These are phyloP conservation scores for Parazoanthus darwini DNA, from an alignment of 92 coral and sea anemone genomes.

Conservation along the genomic window DNA sequence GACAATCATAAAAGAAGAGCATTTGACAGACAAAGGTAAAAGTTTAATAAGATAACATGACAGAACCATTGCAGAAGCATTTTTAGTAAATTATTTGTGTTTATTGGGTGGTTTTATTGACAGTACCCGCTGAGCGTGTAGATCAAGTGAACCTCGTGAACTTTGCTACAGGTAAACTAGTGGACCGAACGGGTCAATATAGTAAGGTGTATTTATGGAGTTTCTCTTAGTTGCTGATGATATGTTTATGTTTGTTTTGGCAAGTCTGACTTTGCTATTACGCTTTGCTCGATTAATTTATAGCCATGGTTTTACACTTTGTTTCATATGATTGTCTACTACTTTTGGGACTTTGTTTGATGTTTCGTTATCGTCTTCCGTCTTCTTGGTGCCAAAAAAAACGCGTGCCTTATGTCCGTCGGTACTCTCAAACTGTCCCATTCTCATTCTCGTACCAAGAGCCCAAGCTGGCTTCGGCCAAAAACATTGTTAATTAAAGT, in stretches of 20 bases:
- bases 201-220: neutral
- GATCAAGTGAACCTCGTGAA: conserved; percentile 11
- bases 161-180: conserved; percentile 1
- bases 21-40: conserved; percentile 15
- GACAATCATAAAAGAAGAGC: neutral
- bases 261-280: neutral
- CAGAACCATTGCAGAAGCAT: conserved; percentile 1
- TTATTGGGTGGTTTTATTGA: conserved; percentile 41
- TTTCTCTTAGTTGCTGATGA: too few relatives aligned
- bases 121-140: conserved; percentile 18
- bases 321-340: too few relatives aligned
- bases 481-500: too few relatives aligned
- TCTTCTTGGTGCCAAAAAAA: too few relatives aligned
- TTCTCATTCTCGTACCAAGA: too few relatives aligned
- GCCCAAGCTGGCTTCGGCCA: too few relatives aligned
- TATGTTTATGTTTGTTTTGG: neutral
- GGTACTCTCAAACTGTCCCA: too few relatives aligned
- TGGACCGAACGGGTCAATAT: neutral
- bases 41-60: conserved; percentile 37
- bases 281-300: neutral
- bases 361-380: too few relatives aligned
- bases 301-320: too few relatives aligned
- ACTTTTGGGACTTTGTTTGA: too few relatives aligned
- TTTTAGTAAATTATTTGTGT: conserved; percentile 15
- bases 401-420: too few relatives aligned